Percentiles rank a stretch among this genome's conserved stretches.
phyloP scores from a whole-genome alignment of 1,140 invertebrate species.

The Microplitis demolitor region DNA sequence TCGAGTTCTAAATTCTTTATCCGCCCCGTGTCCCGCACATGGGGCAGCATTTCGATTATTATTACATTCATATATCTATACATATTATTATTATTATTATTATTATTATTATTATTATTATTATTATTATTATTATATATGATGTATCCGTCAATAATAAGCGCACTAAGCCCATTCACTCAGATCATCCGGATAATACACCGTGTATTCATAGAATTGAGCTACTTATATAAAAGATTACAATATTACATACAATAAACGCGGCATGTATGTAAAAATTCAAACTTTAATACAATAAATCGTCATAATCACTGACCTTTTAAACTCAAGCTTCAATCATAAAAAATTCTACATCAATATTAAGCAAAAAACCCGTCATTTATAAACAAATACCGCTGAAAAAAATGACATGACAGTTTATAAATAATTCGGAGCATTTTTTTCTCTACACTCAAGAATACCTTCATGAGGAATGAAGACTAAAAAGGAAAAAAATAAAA shows the following conservation, averaged over 20 bases:
- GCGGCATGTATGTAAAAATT: no score
- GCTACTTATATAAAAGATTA: slow-evolving; percentile 22
- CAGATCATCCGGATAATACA: slow-evolving; percentile 24
- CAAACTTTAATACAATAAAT: no score
- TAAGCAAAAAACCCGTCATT: no score
- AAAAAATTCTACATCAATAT: no score
- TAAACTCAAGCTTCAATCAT: no score
- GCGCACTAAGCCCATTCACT: slow-evolving; percentile 15
- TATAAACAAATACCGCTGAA: no score
- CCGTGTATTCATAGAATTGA: slow-evolving; percentile 10
- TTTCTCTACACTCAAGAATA: no score
- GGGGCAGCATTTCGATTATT: background rate
- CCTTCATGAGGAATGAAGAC: no score
- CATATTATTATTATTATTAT: slow-evolving; percentile 10
- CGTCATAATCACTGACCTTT: background rate
- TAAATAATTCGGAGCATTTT: background rate
- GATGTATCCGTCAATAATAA: slow-evolving; percentile 9
- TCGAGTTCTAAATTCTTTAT: background rate
- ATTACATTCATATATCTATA: background rate
- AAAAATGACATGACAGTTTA: no score
- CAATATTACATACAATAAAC: background rate
- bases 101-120: slow-evolving; percentile 14
- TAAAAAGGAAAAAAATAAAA: background rate
- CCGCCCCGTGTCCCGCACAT: slow-evolving; percentile 2
- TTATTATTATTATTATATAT: slow-evolving; percentile 14